Evolutionary conservation across 1,140 invertebrate species (phyloP), one percentile per base, ranked within the genome.

Genomic region (Anoplolepis gracilipes): DNA sequence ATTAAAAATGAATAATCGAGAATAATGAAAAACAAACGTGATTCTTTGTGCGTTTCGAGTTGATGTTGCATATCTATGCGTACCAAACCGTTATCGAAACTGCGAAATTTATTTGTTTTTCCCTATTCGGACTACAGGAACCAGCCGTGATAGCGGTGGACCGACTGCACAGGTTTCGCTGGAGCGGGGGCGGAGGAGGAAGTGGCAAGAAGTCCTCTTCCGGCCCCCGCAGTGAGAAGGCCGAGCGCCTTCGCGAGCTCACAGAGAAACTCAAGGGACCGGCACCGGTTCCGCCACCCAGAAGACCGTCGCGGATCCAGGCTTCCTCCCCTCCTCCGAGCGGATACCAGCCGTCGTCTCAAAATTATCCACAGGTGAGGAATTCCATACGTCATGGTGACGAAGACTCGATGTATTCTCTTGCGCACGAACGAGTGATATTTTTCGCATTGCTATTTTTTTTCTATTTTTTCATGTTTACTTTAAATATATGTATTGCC

Each of bases 111-210:
- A 69, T 84, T 49, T 49, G 8, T 73, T 33, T 57, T 72, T 36
- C 28, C 8, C 16, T 82, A 10, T 33, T 5, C 13, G 22, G 8
- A n/a, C 33, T 59, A 22, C 59, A 94, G 93, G 93, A 95, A 86
- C 93, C 92, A 92, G 91, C 92, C 82, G 92, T 92, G 93, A 92
- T 92, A 94, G 93, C 96, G 92, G 96, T 97, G 97, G 97, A 97
- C 95, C 97, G 97, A 85, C 95, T 97, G 93, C 97, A 97, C 92
- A 97, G 96, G 93, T 96, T 97, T 92, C 96, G 97, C 93, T 97
- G 97, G 95, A 97, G 97, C 94, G 96, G 97, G 94, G 95, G 95
- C 95, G 92, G 94, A 91, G 89, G 92, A 91, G 92, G 93, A 89
- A 91, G 92, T 53, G 92, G 91, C 75, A 94, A 94, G 86, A 94